phyloP scores from a whole-genome alignment of 2,888 invertebrate genomes.

The Orthonevra nobilis region DNA sequence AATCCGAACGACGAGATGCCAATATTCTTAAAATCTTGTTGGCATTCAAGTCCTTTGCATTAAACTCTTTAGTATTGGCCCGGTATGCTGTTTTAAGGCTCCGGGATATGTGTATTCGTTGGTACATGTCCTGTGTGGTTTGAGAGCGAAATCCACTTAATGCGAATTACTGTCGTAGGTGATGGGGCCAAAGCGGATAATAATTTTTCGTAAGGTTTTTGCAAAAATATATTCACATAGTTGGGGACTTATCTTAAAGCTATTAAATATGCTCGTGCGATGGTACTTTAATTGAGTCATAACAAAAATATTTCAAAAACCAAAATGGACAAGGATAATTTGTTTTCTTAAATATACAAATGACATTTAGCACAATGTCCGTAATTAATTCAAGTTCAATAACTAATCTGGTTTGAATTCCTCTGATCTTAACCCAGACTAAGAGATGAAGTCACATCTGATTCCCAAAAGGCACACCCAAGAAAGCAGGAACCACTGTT shows the following conservation, averaged over 20 bases:
- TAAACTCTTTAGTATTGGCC: constrained; percentile 48
- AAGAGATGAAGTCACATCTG: too few species aligned
- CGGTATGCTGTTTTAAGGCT: not conserved
- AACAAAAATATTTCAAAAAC: too few species aligned
- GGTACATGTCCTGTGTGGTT: not conserved
- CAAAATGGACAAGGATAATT: too few species aligned
- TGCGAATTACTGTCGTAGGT: constrained; percentile 33
- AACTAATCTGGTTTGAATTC: too few species aligned
- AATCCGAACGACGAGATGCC: constrained; percentile 9
- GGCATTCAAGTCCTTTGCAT: constrained; percentile 43
- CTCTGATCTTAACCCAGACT: too few species aligned
- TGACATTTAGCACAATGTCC: too few species aligned
- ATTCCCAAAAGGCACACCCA: too few species aligned
- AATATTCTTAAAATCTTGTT: constrained; percentile 34
- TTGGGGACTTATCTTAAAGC: not conserved
- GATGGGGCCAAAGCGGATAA: constrained; percentile 44
- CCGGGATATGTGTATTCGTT: not conserved
- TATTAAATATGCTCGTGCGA: too few species aligned
- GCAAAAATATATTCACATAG: constrained; percentile 15
- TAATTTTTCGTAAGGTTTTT: constrained; percentile 45
- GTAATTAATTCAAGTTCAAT: too few species aligned
- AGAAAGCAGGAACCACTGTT: too few species aligned
- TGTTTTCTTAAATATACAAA: too few species aligned
- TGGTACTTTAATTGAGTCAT: too few species aligned
- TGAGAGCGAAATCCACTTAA: constrained; percentile 33